Evolutionary conservation across 2,113 vertebrate genomes (phyloP).

Genomic region (Canis aureus): DNA sequence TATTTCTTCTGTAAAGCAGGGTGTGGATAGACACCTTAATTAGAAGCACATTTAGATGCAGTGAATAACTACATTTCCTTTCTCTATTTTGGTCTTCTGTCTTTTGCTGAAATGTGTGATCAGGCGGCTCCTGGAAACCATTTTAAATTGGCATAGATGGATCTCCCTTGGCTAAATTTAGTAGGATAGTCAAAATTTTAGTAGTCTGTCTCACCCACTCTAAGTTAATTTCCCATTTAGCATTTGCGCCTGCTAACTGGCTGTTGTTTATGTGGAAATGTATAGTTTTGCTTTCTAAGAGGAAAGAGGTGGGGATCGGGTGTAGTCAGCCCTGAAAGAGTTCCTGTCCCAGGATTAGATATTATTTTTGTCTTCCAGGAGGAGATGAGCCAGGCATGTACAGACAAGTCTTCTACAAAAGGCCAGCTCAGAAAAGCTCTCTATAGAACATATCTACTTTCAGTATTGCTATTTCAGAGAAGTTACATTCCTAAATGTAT

Average conservation of each 20-base stretch:
- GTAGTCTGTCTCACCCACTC: conserved; percentile 77
- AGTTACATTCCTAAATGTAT: conserved; percentile 52
- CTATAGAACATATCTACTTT: conserved; percentile 18
- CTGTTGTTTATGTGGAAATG: conserved; percentile 77
- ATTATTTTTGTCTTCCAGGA: conserved; percentile 44
- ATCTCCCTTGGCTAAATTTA: conserved; percentile 82
- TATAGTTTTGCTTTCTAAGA: conserved; percentile 78
- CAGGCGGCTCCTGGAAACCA: conserved; percentile 74
- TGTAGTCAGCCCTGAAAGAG: background rate
- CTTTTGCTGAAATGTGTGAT: conserved; percentile 68
- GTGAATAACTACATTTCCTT: conserved; percentile 75
- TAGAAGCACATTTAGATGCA: conserved; percentile 73
- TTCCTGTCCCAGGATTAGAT: conserved; percentile 54
- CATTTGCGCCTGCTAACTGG: conserved; percentile 61
- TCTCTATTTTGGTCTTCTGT: conserved; percentile 74
- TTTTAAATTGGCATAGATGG: conserved; percentile 79
- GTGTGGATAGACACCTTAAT: conserved; percentile 77
- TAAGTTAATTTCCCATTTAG: conserved; percentile 81
- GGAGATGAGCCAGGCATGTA: conserved; percentile 45
- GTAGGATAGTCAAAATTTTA: conserved; percentile 74
- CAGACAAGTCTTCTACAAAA: conserved; percentile 58
- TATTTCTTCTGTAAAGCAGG: conserved; percentile 70
- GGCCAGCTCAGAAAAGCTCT: conserved; percentile 9
- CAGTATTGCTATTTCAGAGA: conserved; percentile 57
- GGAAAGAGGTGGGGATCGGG: conserved; percentile 56